Evolutionary conservation across 2,888 invertebrate genomes (phyloP), one percentile per base, ranked within the genome.

Genomic region (Thymelicus lineola): DNA sequence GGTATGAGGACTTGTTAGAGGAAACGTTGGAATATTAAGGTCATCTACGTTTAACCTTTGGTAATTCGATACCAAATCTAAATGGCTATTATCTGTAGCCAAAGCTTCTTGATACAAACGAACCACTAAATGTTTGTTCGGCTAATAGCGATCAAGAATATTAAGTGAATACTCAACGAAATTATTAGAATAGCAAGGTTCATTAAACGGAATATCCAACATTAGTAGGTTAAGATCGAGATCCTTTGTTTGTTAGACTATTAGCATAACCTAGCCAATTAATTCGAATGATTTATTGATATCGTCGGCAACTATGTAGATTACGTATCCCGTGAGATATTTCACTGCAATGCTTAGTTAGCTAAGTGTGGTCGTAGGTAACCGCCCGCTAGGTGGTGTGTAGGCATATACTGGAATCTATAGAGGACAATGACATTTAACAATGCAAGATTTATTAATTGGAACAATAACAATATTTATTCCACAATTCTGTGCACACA

Each of bases 251-350:
- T 50, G 53, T 53, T 42, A 28, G 45, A 60, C 35, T 61, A 67
- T 67, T 45, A 67, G 67, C 60, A 61, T 48, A 59, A 48, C 20
- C 50, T 28, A 53, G 50, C 59, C 66, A 60, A 60, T 66, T 66
- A 60, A 50, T 60, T 66, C 50, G 28, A 42, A 50, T 66, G 48
- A 60, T 50, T 58, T 66, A 66, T 35, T 38, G 66, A 48, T 57
- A 28, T 46, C 50, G 38, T 38, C 28, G 63, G 36, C 57, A 57
- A 57, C 57, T 57, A 36, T 36, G 57, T 15, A 53, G 57, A 57
- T 57, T 57, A 57, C 57, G 36, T 57, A 36, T 36, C 57, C 57
- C 57, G 5, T 36, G 57, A 57, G 57, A 57, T 55, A 55, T 57
- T 57, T 35, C 20, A 53, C 20, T 20, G 53, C 53, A 53, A 12